Conservation (phyloP, 1,140 invertebrate genomes). For the Hormaphis cornu region DNA sequence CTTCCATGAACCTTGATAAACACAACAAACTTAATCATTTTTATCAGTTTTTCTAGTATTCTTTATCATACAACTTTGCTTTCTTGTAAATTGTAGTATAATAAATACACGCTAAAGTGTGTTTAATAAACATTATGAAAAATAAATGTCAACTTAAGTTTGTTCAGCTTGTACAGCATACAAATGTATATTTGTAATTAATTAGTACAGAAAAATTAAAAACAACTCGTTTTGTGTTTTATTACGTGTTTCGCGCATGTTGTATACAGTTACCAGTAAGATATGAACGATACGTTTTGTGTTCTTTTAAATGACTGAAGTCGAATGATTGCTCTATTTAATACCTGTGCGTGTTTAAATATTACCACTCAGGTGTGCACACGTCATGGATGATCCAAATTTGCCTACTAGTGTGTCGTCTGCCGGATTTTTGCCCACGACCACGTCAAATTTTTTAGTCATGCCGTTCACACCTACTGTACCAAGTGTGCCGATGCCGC, state of each 20-base stretch:
- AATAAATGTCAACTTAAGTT: background rate
- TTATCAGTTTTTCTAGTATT: conserved; percentile 8
- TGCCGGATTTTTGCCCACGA: conserved; percentile 11
- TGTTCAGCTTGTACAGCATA: background rate
- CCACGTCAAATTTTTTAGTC: conserved; percentile 17
- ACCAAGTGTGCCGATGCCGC: conserved; percentile 11
- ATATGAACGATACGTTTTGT: background rate
- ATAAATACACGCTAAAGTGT: no score
- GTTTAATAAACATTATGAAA: background rate
- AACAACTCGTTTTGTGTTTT: background rate
- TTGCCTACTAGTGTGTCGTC: background rate
- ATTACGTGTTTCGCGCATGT: background rate
- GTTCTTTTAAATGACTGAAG: background rate
- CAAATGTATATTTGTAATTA: background rate
- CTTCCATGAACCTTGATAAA: conserved; percentile 21
- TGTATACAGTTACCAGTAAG: background rate
- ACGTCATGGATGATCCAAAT: conserved; percentile 11
- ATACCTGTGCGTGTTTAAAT: background rate
- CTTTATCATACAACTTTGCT: background rate
- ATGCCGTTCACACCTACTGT: conserved; percentile 25
- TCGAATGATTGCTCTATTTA: background rate
- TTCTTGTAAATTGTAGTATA: no score
- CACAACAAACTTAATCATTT: conserved; percentile 15
- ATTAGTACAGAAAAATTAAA: background rate
- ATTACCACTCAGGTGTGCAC: background rate